A percentile compares a stretch with the other conserved stretches of the same genome.
Conservation (phyloP, 2,797 vertebrate genomes). For the Bradypodion ventrale region DNA sequence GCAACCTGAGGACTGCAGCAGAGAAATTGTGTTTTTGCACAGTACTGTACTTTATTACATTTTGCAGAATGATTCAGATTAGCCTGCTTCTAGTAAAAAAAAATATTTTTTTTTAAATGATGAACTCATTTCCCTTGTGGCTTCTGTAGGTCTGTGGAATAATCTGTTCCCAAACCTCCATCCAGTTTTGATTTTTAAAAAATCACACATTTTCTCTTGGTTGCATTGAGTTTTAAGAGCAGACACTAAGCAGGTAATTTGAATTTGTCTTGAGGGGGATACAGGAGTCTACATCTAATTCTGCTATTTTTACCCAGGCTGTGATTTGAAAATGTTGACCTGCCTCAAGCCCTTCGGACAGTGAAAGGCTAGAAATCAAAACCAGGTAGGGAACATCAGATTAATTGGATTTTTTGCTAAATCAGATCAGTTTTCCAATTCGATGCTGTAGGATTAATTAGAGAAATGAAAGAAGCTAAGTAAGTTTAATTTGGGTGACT, state of each 20-base stretch:
- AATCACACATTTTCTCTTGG: not conserved
- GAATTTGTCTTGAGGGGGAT: not conserved
- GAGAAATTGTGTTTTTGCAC: too few relatives aligned
- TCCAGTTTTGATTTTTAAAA: not conserved
- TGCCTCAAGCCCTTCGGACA: not conserved
- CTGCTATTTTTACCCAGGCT: not conserved
- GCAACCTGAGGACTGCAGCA: too few relatives aligned
- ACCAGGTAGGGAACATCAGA: not conserved
- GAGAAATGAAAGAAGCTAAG: conserved; percentile 26
- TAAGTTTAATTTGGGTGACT: conserved; percentile 28
- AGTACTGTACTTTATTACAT: too few relatives aligned
- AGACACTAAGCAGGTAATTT: not conserved
- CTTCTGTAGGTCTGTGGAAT: not conserved
- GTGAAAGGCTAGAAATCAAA: not conserved
- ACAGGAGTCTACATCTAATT: not conserved
- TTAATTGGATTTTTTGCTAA: conserved; percentile 11
- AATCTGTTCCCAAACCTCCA: too few relatives aligned
- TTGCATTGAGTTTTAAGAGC: not conserved
- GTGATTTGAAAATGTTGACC: not conserved
- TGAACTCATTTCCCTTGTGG: not conserved
- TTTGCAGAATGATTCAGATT: not conserved
- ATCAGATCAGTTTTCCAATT: conserved; percentile 18
- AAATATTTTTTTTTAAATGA: not conserved
- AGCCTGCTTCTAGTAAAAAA: not conserved
- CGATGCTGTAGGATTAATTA: conserved; percentile 24